Percentiles rank a stretch among this genome's conserved stretches.
Evolutionary conservation across 2,888 invertebrate species (phyloP).

Genomic region (Drosophila vallismaia): DNA sequence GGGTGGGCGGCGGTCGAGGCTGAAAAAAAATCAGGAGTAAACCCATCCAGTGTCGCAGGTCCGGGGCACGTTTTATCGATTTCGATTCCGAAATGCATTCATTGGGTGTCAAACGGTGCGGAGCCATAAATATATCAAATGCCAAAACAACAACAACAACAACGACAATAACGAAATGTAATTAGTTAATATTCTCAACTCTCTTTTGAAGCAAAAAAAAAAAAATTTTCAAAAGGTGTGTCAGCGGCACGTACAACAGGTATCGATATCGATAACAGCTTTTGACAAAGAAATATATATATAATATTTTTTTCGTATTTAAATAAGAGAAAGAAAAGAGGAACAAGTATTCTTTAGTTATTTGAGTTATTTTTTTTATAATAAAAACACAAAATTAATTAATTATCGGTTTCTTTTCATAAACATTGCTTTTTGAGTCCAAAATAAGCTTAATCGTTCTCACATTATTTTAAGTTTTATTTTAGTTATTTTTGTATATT

Average conservation of each 20-base stretch:
- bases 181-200: slow-evolving; percentile 70
- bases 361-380: no score
- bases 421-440: no score
- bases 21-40: background rate
- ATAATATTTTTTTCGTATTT: slow-evolving; percentile 50
- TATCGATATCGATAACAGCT: slow-evolving; percentile 41
- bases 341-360: background rate
- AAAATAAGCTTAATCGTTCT: no score
- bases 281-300: slow-evolving; percentile 55
- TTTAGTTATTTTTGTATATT: background rate
- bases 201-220: background rate
- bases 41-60: slow-evolving; percentile 52
- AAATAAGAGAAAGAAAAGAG: slow-evolving; percentile 22
- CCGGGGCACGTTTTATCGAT: slow-evolving; percentile 67
- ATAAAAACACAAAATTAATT: no score
- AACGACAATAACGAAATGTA: slow-evolving; percentile 74
- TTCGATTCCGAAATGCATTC: slow-evolving; percentile 75
- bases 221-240: slow-evolving; percentile 64
- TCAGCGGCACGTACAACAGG: slow-evolving; percentile 43
- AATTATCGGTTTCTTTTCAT: no score
- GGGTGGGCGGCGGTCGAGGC: slow-evolving; percentile 1
- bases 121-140: slow-evolving; percentile 68
- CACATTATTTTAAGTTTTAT: no score
- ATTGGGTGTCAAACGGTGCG: slow-evolving; percentile 45
- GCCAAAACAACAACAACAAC: slow-evolving; percentile 31